A percentile compares a stretch with the other conserved stretches of the same genome.
phyloP scores from a whole-genome alignment of 1,140 invertebrate genomes.

The Saccostrea echinata region DNA sequence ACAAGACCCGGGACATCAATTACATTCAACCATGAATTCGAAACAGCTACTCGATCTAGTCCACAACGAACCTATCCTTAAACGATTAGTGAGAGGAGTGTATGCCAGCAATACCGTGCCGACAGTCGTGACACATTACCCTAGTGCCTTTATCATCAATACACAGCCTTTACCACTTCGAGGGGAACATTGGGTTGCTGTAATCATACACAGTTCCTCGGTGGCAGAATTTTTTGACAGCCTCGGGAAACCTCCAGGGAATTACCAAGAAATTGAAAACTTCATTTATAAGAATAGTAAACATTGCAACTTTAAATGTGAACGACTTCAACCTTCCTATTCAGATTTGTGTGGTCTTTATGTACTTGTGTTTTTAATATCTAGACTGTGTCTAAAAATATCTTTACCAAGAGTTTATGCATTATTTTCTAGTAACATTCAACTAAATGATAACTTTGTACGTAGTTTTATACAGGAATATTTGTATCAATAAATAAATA shows the following conservation, averaged over 20 bases:
- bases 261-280: slow-evolving; percentile 36
- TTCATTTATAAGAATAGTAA: slow-evolving; percentile 49
- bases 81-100: background rate
- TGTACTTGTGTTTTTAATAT: slow-evolving; percentile 44
- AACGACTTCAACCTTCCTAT: slow-evolving; percentile 49
- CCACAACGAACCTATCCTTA: too few relatives aligned
- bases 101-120: slow-evolving; percentile 35
- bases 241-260: slow-evolving; percentile 23
- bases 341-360: slow-evolving; percentile 48
- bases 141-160: slow-evolving; percentile 43
- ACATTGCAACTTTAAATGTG: slow-evolving; percentile 43
- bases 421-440: slow-evolving; percentile 45
- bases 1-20: too few relatives aligned
- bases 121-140: background rate
- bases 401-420: slow-evolving; percentile 29
- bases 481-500: slow-evolving; percentile 47
- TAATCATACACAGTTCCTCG: slow-evolving; percentile 40
- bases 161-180: slow-evolving; percentile 46
- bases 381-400: slow-evolving; percentile 46
- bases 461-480: slow-evolving; percentile 45
- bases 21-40: too few relatives aligned
- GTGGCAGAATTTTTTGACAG: slow-evolving; percentile 51
- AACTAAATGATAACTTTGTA: slow-evolving; percentile 41
- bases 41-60: too few relatives aligned
- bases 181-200: slow-evolving; percentile 49